phyloP scores from a whole-genome alignment of 2,113 vertebrate species.

The Aegithalos caudatus region DNA sequence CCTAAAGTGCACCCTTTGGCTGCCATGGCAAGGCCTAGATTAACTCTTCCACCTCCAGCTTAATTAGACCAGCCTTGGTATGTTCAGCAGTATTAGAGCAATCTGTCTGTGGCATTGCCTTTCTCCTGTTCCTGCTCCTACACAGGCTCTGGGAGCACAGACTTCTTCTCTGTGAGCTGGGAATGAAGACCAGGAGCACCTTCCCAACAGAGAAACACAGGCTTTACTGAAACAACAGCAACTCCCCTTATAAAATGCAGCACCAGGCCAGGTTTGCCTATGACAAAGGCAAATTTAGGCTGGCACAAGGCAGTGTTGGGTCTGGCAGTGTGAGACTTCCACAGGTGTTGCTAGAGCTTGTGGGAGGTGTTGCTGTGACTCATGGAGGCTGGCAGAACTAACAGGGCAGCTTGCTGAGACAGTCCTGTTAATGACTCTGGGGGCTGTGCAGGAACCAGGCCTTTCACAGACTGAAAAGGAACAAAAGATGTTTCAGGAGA shows the following conservation, averaged over 20 bases:
- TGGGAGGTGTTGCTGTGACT: conserved; percentile 19
- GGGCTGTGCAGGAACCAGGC: background rate
- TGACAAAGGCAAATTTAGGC: background rate
- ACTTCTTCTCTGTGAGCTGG: background rate
- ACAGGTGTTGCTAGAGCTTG: background rate
- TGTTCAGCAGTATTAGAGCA: background rate
- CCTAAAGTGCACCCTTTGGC: background rate
- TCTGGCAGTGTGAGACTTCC: background rate
- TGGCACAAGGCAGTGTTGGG: background rate
- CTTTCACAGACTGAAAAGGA: background rate
- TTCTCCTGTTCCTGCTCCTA: background rate
- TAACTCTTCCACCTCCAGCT: background rate
- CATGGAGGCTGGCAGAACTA: background rate
- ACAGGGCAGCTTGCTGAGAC: background rate
- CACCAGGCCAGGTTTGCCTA: background rate
- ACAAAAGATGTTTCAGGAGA: background rate
- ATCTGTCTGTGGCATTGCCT: background rate
- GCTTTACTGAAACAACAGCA: background rate
- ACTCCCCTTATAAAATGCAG: background rate
- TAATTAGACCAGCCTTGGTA: background rate
- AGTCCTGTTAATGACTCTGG: background rate
- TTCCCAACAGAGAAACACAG: background rate
- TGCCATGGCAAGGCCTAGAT: background rate
- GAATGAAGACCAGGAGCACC: background rate
- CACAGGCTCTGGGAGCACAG: background rate